Percentiles rank a stretch among this genome's conserved stretches.
phyloP scores from a whole-genome alignment of 1,140 invertebrate genomes.

The Tribolium castaneum region DNA sequence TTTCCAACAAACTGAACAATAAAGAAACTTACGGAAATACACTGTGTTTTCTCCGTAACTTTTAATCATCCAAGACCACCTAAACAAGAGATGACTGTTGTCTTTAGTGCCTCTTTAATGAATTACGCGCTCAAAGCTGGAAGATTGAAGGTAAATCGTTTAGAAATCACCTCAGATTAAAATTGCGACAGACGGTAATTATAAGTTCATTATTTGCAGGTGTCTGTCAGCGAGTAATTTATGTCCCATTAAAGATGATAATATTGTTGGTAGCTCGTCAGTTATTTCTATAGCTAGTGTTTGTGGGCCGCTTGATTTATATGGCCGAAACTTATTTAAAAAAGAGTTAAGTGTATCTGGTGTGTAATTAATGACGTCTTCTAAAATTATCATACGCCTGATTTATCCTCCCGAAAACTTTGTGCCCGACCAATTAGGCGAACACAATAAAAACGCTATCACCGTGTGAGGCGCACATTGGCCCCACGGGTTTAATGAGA shows the following conservation, averaged over 20 bases:
- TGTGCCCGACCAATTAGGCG: not conserved
- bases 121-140: not conserved
- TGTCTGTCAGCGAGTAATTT: slow-evolving; percentile 8
- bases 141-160: not conserved
- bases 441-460: slow-evolving; percentile 8
- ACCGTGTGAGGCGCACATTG: slow-evolving; percentile 19
- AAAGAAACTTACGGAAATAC: no score
- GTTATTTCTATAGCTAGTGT: not conserved
- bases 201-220: slow-evolving; percentile 5
- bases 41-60: no score
- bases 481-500: not conserved
- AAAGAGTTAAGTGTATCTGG: not conserved
- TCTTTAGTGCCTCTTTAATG: not conserved
- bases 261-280: not conserved
- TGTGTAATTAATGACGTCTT: not conserved
- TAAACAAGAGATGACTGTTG: no score
- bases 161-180: not conserved
- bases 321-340: not conserved
- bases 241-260: slow-evolving; percentile 13
- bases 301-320: not conserved
- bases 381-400: no score
- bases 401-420: not conserved
- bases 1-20: no score
- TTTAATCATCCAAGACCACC: no score
- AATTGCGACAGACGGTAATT: slow-evolving; percentile 5